Conservation (phyloP, 1,140 invertebrate genomes). For the Hycleus cichorii region DNA sequence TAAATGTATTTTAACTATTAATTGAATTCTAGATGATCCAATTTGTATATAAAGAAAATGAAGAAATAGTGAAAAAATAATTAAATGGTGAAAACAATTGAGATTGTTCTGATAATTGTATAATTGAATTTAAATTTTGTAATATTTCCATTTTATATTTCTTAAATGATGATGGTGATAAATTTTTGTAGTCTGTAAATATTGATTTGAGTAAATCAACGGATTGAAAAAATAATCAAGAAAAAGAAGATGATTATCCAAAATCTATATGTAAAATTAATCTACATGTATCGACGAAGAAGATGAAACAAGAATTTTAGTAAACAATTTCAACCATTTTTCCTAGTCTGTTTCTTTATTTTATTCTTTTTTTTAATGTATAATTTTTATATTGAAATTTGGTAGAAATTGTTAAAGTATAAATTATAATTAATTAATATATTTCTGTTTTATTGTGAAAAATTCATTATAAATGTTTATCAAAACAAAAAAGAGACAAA, state of each 20-base stretch:
- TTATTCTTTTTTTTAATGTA: background rate
- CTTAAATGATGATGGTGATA: slow-evolving; percentile 27
- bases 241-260: slow-evolving; percentile 2
- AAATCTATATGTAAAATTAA: slow-evolving; percentile 30
- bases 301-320: background rate
- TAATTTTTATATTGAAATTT: background rate
- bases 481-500: slow-evolving; percentile 28
- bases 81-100: background rate
- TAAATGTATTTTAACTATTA: slow-evolving; percentile 26
- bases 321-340: slow-evolving; percentile 13
- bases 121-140: slow-evolving; percentile 25
- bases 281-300: slow-evolving; percentile 23
- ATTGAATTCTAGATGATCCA: slow-evolving; percentile 23
- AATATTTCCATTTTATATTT: slow-evolving; percentile 27
- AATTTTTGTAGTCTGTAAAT: slow-evolving; percentile 35
- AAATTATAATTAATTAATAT: slow-evolving; percentile 36
- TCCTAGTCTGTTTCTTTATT: background rate
- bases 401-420: slow-evolving; percentile 6
- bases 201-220: slow-evolving; percentile 31
- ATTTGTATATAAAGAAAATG: slow-evolving; percentile 21
- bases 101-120: slow-evolving; percentile 10
- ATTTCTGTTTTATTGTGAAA: slow-evolving; percentile 34
- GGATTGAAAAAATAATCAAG: background rate
- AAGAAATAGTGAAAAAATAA: background rate
- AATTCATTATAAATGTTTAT: slow-evolving; percentile 39